These are phyloP conservation scores for Prunella strophiata DNA, from an alignment of 2,797 vertebrate genomes.

Conservation along the genomic window DNA sequence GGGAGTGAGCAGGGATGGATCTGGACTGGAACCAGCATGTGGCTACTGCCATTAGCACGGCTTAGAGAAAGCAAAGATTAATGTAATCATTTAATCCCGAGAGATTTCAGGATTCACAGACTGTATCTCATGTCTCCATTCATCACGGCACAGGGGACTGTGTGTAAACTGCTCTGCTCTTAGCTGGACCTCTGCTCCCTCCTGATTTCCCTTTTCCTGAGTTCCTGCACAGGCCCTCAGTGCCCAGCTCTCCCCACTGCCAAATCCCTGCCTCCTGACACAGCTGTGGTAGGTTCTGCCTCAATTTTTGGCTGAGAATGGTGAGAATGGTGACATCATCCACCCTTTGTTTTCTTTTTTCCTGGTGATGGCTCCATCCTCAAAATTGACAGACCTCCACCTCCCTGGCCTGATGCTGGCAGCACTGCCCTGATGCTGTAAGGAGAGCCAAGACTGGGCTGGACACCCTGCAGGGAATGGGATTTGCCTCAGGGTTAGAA, in stretches of 20 bases:
- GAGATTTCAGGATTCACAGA: conserved; percentile 41
- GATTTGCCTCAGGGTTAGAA: background rate
- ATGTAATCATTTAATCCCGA: conserved; percentile 57
- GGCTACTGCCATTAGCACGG: background rate
- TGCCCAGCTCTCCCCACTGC: background rate
- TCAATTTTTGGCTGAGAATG: background rate
- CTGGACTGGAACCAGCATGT: conserved; percentile 34
- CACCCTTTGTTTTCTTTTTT: background rate
- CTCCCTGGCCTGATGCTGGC: background rate
- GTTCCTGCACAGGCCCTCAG: rapidly evolving
- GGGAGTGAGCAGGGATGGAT: background rate
- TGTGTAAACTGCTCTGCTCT: conserved; percentile 7
- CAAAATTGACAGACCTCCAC: background rate
- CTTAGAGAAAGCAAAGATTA: conserved; percentile 64
- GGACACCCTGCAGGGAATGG: background rate
- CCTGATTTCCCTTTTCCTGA: background rate
- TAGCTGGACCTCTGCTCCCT: background rate
- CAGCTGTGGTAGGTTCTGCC: background rate
- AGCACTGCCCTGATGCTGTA: background rate
- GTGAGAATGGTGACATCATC: background rate
- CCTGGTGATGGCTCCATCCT: rapidly evolving
- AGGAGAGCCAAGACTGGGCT: background rate
- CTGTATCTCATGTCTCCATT: conserved; percentile 53
- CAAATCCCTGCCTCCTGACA: background rate
- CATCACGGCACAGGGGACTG: background rate